Evolutionary conservation across 2,888 invertebrate species (phyloP).

Genomic region (Nymphalis polychloros): DNA sequence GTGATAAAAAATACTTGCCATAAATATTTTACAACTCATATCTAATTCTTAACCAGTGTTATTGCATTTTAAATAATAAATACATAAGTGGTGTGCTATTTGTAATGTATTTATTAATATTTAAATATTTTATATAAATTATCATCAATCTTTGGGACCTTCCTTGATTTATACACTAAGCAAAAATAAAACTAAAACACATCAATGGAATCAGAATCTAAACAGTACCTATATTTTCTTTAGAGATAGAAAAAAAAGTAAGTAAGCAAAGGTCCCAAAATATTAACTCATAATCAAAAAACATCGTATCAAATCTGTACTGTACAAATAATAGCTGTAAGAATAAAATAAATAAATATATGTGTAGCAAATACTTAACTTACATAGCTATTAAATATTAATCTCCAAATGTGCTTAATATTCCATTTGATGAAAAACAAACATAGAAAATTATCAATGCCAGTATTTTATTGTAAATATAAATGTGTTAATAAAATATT

Average conservation of each 20-base stretch:
- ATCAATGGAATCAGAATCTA: too few relatives aligned
- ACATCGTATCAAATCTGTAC: constrained; percentile 38
- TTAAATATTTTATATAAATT: background rate
- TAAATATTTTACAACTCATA: constrained; percentile 27
- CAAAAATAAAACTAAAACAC: background rate
- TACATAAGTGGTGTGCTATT: constrained; percentile 14
- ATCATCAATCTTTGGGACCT: background rate
- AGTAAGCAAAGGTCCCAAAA: background rate
- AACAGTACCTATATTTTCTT: too few relatives aligned
- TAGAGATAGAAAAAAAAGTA: background rate
- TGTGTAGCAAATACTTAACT: constrained; percentile 35
- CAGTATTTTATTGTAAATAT: constrained; percentile 81
- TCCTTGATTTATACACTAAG: background rate
- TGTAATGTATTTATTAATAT: constrained; percentile 9
- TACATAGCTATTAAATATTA: constrained; percentile 27
- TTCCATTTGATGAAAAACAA: constrained; percentile 52
- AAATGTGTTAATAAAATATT: constrained; percentile 75
- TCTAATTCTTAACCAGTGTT: constrained; percentile 32
- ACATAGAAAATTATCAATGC: constrained; percentile 69
- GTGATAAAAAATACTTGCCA: constrained; percentile 36
- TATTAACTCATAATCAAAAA: constrained; percentile 5
- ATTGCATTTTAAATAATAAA: constrained; percentile 27
- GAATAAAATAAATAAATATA: constrained; percentile 32
- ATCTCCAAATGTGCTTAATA: constrained; percentile 38
- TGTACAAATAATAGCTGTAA: constrained; percentile 45